phyloP scores from a whole-genome alignment of 1,140 invertebrate species.

The Papilio machaon region DNA sequence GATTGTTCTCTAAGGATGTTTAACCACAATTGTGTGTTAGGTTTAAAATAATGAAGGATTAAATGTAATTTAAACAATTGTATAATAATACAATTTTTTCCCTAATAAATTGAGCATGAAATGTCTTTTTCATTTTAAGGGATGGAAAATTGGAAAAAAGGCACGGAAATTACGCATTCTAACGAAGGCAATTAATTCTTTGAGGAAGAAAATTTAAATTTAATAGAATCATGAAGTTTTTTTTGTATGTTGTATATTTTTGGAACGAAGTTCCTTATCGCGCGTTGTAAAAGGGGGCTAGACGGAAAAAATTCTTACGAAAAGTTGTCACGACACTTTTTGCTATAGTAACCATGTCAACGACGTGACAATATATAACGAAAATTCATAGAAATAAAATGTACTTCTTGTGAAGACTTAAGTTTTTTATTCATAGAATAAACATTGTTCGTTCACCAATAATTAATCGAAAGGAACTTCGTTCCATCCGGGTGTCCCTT shows the following conservation, averaged over 20 bases:
- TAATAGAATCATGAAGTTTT: neutral
- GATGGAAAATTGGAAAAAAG: neutral
- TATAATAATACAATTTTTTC: neutral
- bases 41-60: neutral
- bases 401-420: too few species aligned
- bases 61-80: neutral
- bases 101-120: neutral
- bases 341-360: too few species aligned
- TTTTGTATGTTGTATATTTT: neutral
- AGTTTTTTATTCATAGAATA: too few species aligned
- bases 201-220: neutral
- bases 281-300: too few species aligned
- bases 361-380: too few species aligned
- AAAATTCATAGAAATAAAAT: too few species aligned
- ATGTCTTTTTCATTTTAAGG: neutral
- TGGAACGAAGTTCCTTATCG: neutral
- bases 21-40: neutral
- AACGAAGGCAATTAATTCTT: conserved; percentile 25
- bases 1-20: neutral
- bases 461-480: too few species aligned
- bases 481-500: too few species aligned
- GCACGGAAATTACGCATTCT: conserved; percentile 13
- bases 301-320: too few species aligned
- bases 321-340: too few species aligned
- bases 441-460: too few species aligned